Base-by-base conservation (phyloP, 1,140 invertebrate species). In the Magallana angulata region DNA sequence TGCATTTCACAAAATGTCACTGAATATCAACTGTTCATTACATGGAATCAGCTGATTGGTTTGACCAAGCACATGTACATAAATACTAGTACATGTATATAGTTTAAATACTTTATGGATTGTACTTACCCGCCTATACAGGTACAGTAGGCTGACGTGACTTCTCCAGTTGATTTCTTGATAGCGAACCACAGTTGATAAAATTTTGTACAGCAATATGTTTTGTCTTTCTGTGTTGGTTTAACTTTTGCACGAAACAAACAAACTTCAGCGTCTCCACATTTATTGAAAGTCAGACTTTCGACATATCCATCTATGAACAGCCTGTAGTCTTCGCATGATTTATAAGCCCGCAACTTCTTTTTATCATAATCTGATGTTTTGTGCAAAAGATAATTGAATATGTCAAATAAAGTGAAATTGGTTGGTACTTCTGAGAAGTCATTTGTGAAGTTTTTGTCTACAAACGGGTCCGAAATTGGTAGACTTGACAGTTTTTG, bases 91-190 rank as follows among this genome's bases (percentile, higher is more conserved):
- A 24, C 18, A 24, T 24, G 36, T 36, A 36, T 36, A 36, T 36
- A 36, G 36, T 36, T 36, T 36, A 24, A 24, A 68, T 18, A 81
- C 36, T 14, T 24, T 57, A 9, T 56, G n/a, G 48, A 56, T n/a
- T n/a, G 18, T 84, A 84, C 82, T 84, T 60, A 84, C 82, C 82
- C 57, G 16, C 82, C 57, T n/a, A 84, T 84, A 24, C 82, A 84
- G 7, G 36, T 59, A 24, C 56, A 84, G 82, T 84, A 84, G 14
- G 82, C 82, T 59, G 82, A 84, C 7, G 24, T 59, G 82, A 84
- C 57, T 57, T 84, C 82, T 18, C 58, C 82, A 12, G 12, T 24
- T 24, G 18, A 24, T 24, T 24, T 24, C 18, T 14, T 84, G 82
- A 84, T 59, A 36, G 82, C 11, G 24, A 84, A 84, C 82, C 82